Percentiles rank a stretch among this genome's conserved stretches.
Evolutionary conservation across 2,113 vertebrate species (phyloP).

Genomic region (Zingel zingel): DNA sequence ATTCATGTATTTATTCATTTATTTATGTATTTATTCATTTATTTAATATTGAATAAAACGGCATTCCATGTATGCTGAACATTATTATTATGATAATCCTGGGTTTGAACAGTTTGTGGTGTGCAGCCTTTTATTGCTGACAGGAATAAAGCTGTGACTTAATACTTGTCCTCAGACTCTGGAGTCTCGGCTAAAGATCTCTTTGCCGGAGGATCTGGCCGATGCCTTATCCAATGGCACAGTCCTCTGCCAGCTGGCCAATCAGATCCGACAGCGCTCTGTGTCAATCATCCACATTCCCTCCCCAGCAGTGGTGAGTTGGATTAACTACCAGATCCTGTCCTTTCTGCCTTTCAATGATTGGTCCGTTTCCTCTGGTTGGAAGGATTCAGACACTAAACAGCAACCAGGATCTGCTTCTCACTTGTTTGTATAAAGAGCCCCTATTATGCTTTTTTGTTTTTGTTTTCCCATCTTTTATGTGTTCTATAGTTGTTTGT

Average conservation of each 20-base stretch:
- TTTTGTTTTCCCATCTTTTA: too few relatives aligned
- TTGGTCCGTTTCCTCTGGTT: background rate
- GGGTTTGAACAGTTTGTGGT: background rate
- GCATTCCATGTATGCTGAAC: background rate
- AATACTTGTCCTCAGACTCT: constrained; percentile 76
- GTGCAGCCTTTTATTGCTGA: background rate
- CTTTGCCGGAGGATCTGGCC: constrained; percentile 85
- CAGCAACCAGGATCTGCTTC: background rate
- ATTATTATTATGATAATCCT: background rate
- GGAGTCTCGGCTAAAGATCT: constrained; percentile 84
- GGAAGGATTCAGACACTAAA: background rate
- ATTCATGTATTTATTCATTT: too few relatives aligned
- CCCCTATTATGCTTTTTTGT: too few relatives aligned
- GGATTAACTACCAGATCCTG: too few relatives aligned
- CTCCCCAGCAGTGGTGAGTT: constrained; percentile 92
- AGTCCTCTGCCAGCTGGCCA: constrained; percentile 90
- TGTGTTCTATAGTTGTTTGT: too few relatives aligned
- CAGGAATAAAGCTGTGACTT: background rate
- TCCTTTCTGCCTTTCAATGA: too few relatives aligned
- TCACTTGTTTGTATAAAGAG: background rate
- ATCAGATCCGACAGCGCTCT: constrained; percentile 86
- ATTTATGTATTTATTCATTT: too few relatives aligned
- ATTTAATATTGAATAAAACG: too few relatives aligned
- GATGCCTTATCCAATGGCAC: constrained; percentile 89
- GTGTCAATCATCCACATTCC: constrained; percentile 92